Conservation (phyloP, 2,888 invertebrate species). For the Amaurobius ferox region DNA sequence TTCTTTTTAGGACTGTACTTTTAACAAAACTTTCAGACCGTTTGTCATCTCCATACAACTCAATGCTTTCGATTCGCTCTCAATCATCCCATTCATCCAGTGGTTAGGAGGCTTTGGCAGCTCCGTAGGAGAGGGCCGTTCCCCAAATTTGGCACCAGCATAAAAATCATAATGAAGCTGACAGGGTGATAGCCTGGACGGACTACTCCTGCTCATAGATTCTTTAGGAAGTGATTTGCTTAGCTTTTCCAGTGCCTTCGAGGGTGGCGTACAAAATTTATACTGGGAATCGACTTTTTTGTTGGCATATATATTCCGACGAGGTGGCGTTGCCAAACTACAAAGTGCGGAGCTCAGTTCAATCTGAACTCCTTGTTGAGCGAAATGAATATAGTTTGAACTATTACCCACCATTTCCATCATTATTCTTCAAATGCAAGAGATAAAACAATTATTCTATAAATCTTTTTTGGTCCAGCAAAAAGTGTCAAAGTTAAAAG, state of each 20-base stretch:
- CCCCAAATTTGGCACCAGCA: conserved; percentile 89
- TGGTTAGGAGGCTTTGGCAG: conserved; percentile 88
- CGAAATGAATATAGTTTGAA: conserved; percentile 38
- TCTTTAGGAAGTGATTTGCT: conserved; percentile 48
- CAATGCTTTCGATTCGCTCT: conserved; percentile 15
- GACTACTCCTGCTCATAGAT: conserved; percentile 50
- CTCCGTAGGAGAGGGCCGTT: conserved; percentile 87
- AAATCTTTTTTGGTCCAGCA: not conserved
- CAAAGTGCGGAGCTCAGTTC: conserved; percentile 45
- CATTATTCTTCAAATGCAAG: conserved; percentile 17
- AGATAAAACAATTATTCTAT: not conserved
- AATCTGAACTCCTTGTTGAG: conserved; percentile 52
- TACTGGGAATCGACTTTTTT: conserved; percentile 31
- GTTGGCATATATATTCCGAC: conserved; percentile 12
- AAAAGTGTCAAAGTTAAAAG: not conserved
- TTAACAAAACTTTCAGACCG: conserved; percentile 62
- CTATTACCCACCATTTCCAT: conserved; percentile 39
- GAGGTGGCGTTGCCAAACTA: conserved; percentile 55
- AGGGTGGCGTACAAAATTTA: conserved; percentile 22
- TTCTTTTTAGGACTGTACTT: conserved; percentile 69
- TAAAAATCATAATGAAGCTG: conserved; percentile 74
- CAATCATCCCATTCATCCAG: conserved; percentile 81
- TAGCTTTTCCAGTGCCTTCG: conserved; percentile 22
- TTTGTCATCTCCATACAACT: conserved; percentile 70
- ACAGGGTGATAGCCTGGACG: conserved; percentile 68